Evolutionary conservation across 2,113 vertebrate genomes (phyloP), one percentile per base, ranked within the genome.

Genomic region (Agapornis roseicollis): DNA sequence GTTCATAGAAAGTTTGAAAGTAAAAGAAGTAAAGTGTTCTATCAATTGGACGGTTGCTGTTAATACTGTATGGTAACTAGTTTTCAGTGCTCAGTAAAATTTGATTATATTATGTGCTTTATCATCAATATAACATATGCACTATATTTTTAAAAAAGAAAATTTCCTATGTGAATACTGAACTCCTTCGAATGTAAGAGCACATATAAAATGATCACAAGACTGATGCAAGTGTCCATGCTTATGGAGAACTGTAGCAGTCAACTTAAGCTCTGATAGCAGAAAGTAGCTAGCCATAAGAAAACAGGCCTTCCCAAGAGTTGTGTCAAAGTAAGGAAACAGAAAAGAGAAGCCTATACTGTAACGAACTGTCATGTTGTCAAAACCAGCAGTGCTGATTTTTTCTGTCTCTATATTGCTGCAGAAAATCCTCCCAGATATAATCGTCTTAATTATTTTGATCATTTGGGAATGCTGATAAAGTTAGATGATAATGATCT

Each of bases 381-480:
- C 90, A 91, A 73, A 95, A 86, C 2, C 46, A 95, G 35, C 55
- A 64, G 24, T 28, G 29, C 84, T 87, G 47, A 66, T 71, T 70
- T 89, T 88, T 96, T 73, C 50, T 63, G 31, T 83, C 60, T 77
- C n/a, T 91, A 0, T 73, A 46, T 80, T 89, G 50, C 31, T 44
- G n/a, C 35, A 47, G 68, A 47, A 96, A 94, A 89, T 93, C 69
- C 53, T 93, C 29, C 17, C 35, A 78, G 60, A 88, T 60, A 96
- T 91, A 91, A 91, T 86, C 1, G 80, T 91, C 76, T 85, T 94
- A 96, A 96, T 88, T 84, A 56, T 90, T 88, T 90, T 90, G 88
- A 78, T 94, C 88, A 86, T 85, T 93, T 42, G 85, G 79, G 85
- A 90, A 78, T 88, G 58, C 79, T 86, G 88, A 55, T 95, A 78